phyloP scores from a whole-genome alignment of 2,113 vertebrate species.

The Alligator mississippiensis region DNA sequence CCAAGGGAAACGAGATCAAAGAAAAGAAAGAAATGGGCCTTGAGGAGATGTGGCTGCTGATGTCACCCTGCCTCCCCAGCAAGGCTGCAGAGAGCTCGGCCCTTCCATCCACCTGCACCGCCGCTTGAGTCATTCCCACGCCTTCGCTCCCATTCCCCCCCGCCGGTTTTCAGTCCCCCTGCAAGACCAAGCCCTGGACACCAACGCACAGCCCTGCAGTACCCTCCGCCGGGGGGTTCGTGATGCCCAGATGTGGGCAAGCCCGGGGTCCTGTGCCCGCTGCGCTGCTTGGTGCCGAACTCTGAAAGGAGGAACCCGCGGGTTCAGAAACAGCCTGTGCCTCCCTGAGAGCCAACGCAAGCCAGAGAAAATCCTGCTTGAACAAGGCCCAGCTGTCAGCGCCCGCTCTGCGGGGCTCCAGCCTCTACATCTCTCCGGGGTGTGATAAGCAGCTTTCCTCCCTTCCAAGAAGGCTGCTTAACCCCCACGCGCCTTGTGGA shows the following conservation, averaged over 20 bases:
- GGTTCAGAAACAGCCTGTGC: neutral
- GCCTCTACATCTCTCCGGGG: neutral
- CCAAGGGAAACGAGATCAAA: conserved; percentile 33
- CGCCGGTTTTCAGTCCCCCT: neutral
- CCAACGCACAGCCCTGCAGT: neutral
- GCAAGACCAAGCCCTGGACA: too few relatives aligned
- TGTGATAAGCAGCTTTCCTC: neutral
- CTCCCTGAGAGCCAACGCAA: neutral
- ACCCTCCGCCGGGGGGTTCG: neutral
- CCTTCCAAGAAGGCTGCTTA: neutral
- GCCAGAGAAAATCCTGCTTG: neutral
- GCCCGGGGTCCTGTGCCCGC: neutral
- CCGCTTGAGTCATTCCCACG: neutral
- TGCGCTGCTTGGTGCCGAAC: neutral
- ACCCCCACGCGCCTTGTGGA: neutral
- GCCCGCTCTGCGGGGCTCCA: neutral
- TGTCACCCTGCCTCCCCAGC: neutral
- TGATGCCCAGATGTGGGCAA: neutral
- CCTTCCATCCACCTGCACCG: neutral
- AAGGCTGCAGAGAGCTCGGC: neutral
- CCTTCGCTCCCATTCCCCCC: neutral
- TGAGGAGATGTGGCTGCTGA: neutral
- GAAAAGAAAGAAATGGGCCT: neutral
- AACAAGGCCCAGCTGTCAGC: neutral
- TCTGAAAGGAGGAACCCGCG: neutral